Base-by-base conservation (phyloP, 2,888 invertebrate genomes). In the Parelbella ahira region DNA sequence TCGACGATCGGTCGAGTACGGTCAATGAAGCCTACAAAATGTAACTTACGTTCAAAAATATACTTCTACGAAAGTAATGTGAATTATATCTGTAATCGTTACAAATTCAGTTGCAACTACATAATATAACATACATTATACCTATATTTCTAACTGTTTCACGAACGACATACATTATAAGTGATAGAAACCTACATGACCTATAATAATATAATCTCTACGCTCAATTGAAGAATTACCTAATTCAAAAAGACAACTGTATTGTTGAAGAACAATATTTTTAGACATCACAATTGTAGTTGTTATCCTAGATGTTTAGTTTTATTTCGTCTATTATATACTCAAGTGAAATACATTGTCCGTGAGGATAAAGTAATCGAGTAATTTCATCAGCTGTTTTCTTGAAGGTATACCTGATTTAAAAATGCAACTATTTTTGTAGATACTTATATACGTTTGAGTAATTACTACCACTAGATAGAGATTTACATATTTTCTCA, bases 351-450 rank as follows among this genome's bases (percentile, higher is more conserved):
- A 57, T 51, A 49, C 44, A 45, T 45, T 47, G 39, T 51, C 43
- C 54, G 53, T 52, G 48, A 50, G 53, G 53, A 59, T 59, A 55
- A 53, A 49, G 38, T 53, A 54, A 48, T 48, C 50, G 44, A 58
- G 58, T 53, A 37, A 62, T 60, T 72, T 65, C 51, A 53, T 62
- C 67, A 61, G 62, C 67, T 59, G 58, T 65, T 73, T 72, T 71
- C 62, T 66, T 67, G 60, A 58, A 60, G 63, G 64, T 68, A 63
- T 32, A 41, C 15, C 19, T 77, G 57, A 58, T 79, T 82, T 78
- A 55, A 68, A 72, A 83, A 83, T 78, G 73, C 72, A 79, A 84
- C 86, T 87, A 87, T 87, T 87, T 87, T 87, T 87, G 84, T 87
- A 87, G 86, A 79, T 74, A 72, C 73, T 66, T 75, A 78, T 83